Conservation (phyloP, 2,888 invertebrate species). For the Axea sp. region DNA sequence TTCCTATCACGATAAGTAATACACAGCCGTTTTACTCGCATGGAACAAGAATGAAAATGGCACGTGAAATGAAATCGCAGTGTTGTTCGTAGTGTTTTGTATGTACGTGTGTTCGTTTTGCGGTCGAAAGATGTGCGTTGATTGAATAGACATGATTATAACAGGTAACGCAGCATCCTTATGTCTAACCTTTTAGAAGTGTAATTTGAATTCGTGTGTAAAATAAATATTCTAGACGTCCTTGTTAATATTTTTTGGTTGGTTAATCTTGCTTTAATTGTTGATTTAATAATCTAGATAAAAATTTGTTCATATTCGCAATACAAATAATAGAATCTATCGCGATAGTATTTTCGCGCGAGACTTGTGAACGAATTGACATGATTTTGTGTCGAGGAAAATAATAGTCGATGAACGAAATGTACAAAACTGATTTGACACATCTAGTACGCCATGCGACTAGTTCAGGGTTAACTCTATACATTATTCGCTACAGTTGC, state of each 20-base stretch:
- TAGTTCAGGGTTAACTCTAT: constrained; percentile 50
- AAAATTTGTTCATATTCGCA: constrained; percentile 9
- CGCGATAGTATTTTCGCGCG: constrained; percentile 14
- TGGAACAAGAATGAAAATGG: constrained; percentile 61
- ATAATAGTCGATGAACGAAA: constrained; percentile 27
- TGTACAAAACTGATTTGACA: constrained; percentile 33
- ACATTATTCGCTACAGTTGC: constrained; percentile 28
- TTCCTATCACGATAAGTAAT: constrained; percentile 61
- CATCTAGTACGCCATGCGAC: constrained; percentile 33
- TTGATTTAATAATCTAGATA: constrained; percentile 14
- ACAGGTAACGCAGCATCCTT: constrained; percentile 44
- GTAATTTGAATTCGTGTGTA: constrained; percentile 7
- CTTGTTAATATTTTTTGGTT: constrained; percentile 23
- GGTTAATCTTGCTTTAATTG: too few relatives aligned
- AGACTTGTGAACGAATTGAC: constrained; percentile 15
- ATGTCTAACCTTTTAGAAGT: constrained; percentile 19
- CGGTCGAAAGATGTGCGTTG: constrained; percentile 28
- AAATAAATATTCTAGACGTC: constrained; percentile 44
- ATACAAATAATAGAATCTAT: constrained; percentile 10
- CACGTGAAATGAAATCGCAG: constrained; percentile 62
- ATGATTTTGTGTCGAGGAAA: constrained; percentile 22
- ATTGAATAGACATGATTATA: constrained; percentile 23
- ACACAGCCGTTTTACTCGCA: constrained; percentile 63
- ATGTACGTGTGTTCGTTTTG: constrained; percentile 15
- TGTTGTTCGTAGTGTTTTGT: constrained; percentile 13